Conservation (phyloP, 2,113 vertebrate species). For the Platichthys flesus region DNA sequence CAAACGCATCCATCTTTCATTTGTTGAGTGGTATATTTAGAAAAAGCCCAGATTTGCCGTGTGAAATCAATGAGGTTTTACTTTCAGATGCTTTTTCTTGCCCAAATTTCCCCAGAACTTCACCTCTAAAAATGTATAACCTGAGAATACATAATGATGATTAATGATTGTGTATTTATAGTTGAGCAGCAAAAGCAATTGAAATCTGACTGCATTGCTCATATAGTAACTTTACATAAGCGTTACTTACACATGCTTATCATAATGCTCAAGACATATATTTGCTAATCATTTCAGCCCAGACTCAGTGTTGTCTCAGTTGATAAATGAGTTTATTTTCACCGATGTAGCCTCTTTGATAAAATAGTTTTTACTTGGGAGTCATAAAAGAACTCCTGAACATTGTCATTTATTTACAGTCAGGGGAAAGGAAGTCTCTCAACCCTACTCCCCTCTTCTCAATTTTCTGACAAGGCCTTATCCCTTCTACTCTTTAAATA, state of each 20-base stretch:
- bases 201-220: background rate
- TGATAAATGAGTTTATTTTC: background rate
- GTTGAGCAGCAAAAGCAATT: background rate
- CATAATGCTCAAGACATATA: background rate
- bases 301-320: background rate
- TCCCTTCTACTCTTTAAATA: slow-evolving; percentile 16
- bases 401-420: slow-evolving; percentile 8
- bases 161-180: slow-evolving; percentile 2
- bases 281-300: background rate
- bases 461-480: slow-evolving; percentile 1
- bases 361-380: background rate
- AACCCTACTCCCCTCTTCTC: background rate
- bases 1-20: slow-evolving; percentile 49
- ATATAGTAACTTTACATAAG: no score
- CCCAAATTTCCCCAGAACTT: slow-evolving; percentile 8
- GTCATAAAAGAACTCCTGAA: no score
- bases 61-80: slow-evolving; percentile 27
- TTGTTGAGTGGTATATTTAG: slow-evolving; percentile 29
- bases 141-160: slow-evolving; percentile 8
- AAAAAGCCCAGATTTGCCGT: slow-evolving; percentile 4
- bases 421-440: background rate
- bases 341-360: background rate
- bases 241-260: background rate
- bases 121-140: background rate
- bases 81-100: background rate